These are phyloP conservation scores for Fratercula arctica DNA, from an alignment of 2,797 vertebrate genomes.

Conservation along the genomic window DNA sequence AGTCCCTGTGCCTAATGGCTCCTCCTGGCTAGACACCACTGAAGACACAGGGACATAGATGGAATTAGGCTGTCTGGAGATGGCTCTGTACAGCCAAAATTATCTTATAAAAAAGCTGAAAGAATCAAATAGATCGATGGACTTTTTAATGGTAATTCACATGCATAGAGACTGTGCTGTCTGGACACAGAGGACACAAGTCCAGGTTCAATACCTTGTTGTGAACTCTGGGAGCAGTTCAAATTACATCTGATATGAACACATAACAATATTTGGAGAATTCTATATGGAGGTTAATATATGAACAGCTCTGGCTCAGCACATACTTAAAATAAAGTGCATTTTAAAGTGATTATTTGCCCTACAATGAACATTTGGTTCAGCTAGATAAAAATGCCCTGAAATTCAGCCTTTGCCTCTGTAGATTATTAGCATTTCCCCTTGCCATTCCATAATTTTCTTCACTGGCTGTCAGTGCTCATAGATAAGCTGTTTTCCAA, in stretches of 20 bases:
- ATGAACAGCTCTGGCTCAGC: background rate
- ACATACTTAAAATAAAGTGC: constrained; percentile 9
- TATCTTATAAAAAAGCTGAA: background rate
- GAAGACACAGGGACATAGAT: background rate
- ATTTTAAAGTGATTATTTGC: constrained; percentile 22
- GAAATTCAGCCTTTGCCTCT: background rate
- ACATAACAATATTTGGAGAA: constrained; percentile 14
- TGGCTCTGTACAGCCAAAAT: background rate
- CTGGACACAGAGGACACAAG: constrained; percentile 29
- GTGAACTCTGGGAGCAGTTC: constrained; percentile 33
- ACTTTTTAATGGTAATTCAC: constrained; percentile 40
- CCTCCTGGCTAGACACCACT: background rate
- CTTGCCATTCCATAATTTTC: background rate
- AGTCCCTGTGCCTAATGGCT: background rate
- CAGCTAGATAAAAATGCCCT: background rate
- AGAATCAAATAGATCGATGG: constrained; percentile 4
- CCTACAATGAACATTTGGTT: background rate
- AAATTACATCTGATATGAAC: constrained; percentile 18
- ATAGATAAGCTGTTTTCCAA: background rate
- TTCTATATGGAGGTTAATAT: constrained; percentile 28
- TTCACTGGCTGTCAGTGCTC: background rate
- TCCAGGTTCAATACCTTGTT: constrained; percentile 9
- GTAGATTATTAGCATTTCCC: background rate
- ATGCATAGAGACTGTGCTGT: constrained; percentile 25
- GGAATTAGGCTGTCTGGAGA: constrained; percentile 36